phyloP scores from a whole-genome alignment of 2,797 vertebrate genomes.

The Squalus acanthias region DNA sequence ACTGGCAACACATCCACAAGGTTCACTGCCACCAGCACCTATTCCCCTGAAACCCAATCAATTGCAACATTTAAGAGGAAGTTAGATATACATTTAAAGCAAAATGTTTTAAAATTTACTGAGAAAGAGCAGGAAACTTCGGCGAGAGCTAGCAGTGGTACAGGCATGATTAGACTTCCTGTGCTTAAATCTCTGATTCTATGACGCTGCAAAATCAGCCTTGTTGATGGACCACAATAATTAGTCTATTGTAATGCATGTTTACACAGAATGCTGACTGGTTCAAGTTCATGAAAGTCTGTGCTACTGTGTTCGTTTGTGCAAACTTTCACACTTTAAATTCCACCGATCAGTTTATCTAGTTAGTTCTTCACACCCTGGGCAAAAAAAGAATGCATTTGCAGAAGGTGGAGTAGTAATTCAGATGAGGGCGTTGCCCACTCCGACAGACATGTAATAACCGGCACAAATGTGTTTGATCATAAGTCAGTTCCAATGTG shows the following conservation, averaged over 20 bases:
- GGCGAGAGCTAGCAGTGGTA: background rate
- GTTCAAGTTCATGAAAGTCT: background rate
- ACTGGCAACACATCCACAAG: background rate
- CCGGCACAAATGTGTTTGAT: background rate
- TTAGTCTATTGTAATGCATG: background rate
- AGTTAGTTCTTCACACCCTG: background rate
- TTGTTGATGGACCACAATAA: background rate
- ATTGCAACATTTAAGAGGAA: background rate
- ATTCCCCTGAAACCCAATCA: background rate
- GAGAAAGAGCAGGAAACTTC: background rate
- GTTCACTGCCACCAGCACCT: background rate
- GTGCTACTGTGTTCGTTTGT: background rate
- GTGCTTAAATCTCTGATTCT: background rate
- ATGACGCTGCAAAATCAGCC: background rate
- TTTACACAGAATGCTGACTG: background rate
- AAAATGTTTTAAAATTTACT: background rate
- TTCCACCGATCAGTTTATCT: background rate
- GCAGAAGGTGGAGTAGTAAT: background rate
- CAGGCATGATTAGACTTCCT: background rate
- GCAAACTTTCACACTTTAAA: background rate
- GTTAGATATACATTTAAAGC: background rate
- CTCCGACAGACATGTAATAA: background rate
- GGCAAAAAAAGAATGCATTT: background rate
- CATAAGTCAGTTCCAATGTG: background rate
- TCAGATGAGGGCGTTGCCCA: background rate